phyloP scores from a whole-genome alignment of 2,113 vertebrate species.

The Neoarius graeffei region DNA sequence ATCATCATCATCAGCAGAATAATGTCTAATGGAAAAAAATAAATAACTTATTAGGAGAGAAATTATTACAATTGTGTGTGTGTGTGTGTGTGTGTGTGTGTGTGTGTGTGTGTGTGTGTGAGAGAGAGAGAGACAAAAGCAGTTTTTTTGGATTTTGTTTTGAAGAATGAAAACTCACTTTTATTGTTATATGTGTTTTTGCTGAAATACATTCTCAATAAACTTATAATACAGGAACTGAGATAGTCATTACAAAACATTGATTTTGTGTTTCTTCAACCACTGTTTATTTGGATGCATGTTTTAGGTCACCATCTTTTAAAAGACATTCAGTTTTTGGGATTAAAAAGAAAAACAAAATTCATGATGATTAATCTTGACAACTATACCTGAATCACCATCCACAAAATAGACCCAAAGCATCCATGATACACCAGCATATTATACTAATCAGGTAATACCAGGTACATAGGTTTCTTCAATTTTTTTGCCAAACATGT shows the following conservation, averaged over 20 bases:
- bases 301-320: not conserved
- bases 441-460: not conserved
- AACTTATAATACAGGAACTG: not conserved
- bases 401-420: not conserved
- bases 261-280: not conserved
- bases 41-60: constrained; percentile 6
- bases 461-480: no score
- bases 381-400: no score
- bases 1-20: not conserved
- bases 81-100: not conserved
- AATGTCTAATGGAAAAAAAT: constrained; percentile 39
- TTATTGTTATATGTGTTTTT: not conserved
- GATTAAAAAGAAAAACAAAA: not conserved
- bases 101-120: no score
- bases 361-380: not conserved
- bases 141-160: not conserved
- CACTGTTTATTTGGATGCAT: not conserved
- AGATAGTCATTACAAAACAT: not conserved
- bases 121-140: no score
- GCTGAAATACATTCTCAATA: not conserved
- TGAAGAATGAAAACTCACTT: not conserved
- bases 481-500: not conserved
- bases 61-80: not conserved
- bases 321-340: not conserved
- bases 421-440: not conserved